Conservation (phyloP, 92 coral and sea anemone genomes). For the Scolanthus callimorphus region DNA sequence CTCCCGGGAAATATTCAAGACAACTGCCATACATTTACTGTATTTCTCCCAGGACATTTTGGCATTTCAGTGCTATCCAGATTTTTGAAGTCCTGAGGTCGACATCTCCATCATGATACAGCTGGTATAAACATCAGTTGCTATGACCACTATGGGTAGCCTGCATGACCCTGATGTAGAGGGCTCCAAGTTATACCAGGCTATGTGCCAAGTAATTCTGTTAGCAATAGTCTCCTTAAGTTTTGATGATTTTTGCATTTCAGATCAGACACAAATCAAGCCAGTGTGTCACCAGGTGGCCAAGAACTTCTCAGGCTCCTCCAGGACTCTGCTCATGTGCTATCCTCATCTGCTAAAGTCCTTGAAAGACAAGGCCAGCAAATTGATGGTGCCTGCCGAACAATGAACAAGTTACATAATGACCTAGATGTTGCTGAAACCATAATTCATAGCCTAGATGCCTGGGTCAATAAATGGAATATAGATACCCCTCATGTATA, state of each 20-base stretch:
- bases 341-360: constrained; percentile 59
- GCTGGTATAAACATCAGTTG: too few species aligned
- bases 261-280: constrained; percentile 6
- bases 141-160: too few species aligned
- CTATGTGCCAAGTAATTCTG: too few species aligned
- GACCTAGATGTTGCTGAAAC: constrained; percentile 89
- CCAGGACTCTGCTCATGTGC: constrained; percentile 73
- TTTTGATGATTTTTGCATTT: not conserved
- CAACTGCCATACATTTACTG: too few species aligned
- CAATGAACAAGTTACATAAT: constrained; percentile 90
- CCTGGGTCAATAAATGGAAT: constrained; percentile 85
- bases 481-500: constrained; percentile 38
- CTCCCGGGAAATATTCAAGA: too few species aligned
- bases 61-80: too few species aligned
- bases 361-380: constrained; percentile 89
- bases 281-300: constrained; percentile 7
- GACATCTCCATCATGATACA: too few species aligned
- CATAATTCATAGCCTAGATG: constrained; percentile 68
- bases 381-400: constrained; percentile 69
- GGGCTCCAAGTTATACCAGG: too few species aligned
- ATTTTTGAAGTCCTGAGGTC: too few species aligned
- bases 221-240: too few species aligned
- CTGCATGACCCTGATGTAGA: too few species aligned
- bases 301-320: constrained; percentile 53
- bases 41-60: too few species aligned